Percentiles rank a stretch among this genome's conserved stretches.
Evolutionary conservation across 2,888 invertebrate species (phyloP).

Genomic region (Epinotia nisella): DNA sequence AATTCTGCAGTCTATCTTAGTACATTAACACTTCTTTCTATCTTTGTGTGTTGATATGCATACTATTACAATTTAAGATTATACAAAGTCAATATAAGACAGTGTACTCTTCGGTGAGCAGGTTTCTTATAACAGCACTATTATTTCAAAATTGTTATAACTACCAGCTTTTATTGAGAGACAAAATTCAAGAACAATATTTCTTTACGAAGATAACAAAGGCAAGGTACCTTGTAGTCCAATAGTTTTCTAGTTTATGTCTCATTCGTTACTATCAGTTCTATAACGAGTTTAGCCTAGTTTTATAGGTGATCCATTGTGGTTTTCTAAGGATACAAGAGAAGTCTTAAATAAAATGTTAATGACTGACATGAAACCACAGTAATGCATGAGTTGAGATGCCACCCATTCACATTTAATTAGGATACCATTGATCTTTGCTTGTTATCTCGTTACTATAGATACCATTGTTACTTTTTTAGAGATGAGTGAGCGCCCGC

Average conservation of each 20-base stretch:
- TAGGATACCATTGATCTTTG: too few species aligned
- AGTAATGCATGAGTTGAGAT: too few species aligned
- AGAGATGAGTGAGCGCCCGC: slow-evolving; percentile 76
- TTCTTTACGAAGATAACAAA: background rate
- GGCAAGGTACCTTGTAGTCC: background rate
- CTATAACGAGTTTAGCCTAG: too few species aligned
- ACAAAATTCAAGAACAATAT: background rate
- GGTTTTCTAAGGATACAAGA: too few species aligned
- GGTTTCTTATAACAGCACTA: background rate
- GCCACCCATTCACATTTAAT: too few species aligned
- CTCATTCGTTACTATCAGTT: too few species aligned
- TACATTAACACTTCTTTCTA: background rate
- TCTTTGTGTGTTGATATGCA: background rate
- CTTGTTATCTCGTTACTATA: too few species aligned
- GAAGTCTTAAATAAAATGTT: too few species aligned
- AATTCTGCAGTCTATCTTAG: too few species aligned
- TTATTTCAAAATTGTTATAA: background rate
- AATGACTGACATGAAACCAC: too few species aligned
- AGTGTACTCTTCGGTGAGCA: background rate
- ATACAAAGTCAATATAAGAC: background rate
- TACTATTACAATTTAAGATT: background rate
- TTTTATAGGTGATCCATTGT: too few species aligned
- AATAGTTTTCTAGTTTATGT: background rate
- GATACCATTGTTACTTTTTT: background rate
- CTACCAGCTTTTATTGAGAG: background rate